phyloP scores from a whole-genome alignment of 2,797 vertebrate species.

The Pangasius krempfi region DNA sequence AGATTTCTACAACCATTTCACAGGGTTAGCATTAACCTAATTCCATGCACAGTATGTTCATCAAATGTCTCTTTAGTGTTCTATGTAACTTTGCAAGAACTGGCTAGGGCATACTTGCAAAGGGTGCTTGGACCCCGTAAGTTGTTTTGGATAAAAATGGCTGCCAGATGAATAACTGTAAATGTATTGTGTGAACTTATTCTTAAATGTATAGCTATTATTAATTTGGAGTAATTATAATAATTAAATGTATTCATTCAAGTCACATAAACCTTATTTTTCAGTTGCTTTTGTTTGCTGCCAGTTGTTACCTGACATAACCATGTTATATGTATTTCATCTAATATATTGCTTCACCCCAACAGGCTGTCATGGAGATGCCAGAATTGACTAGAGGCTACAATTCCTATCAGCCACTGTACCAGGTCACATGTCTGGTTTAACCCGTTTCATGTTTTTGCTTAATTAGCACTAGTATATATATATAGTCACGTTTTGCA shows the following conservation, averaged over 20 bases:
- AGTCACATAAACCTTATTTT: too few relatives aligned
- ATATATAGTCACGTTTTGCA: too few relatives aligned
- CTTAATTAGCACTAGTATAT: too few relatives aligned
- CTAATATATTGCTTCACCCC: neutral
- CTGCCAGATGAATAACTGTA: neutral
- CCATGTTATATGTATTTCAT: neutral
- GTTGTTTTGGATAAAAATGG: neutral
- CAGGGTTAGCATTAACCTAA: neutral
- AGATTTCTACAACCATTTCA: too few relatives aligned
- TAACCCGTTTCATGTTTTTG: too few relatives aligned
- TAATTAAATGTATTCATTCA: too few relatives aligned
- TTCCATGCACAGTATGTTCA: neutral
- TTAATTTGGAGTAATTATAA: neutral
- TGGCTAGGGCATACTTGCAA: neutral
- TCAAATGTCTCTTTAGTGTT: neutral
- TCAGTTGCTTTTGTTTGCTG: too few relatives aligned
- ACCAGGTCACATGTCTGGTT: too few relatives aligned
- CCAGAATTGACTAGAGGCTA: too few relatives aligned
- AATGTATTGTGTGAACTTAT: neutral
- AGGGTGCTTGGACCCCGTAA: neutral
- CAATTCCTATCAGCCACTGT: too few relatives aligned
- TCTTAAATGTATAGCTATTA: neutral
- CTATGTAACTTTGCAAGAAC: neutral
- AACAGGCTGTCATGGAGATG: too few relatives aligned
- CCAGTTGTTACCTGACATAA: too few relatives aligned